Evolutionary conservation across 2,888 invertebrate genomes (phyloP).

Genomic region (Trilocha varians): DNA sequence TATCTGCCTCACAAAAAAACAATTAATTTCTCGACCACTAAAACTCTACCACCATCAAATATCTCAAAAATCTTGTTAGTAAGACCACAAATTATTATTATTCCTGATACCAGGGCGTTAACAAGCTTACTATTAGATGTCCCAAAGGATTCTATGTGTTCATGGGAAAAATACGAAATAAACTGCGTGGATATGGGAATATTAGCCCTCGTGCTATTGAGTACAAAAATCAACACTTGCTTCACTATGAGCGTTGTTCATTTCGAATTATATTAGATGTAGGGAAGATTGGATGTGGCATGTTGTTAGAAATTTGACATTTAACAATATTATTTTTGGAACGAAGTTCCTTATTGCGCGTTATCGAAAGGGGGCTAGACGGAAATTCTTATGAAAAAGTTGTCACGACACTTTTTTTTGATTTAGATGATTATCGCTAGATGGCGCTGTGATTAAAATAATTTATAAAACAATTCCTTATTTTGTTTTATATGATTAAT

Average conservation of each 20-base stretch:
- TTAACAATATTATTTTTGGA: no score
- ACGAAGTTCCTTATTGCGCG: no score
- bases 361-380: no score
- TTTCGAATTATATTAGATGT: constrained; percentile 24
- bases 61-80: constrained; percentile 3
- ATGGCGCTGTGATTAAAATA: no score
- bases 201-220: constrained; percentile 30
- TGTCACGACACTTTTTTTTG: no score
- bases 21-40: no score
- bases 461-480: no score
- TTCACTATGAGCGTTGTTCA: constrained; percentile 39
- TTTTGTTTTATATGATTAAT: no score
- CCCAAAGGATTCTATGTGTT: constrained; percentile 42
- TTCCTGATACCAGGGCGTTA: constrained; percentile 32
- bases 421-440: no score
- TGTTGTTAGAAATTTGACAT: not conserved
- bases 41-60: no score
- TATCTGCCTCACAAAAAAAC: no score
- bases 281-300: constrained; percentile 24
- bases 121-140: constrained; percentile 52
- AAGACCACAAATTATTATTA: constrained; percentile 4
- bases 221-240: constrained; percentile 68
- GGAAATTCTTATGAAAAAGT: no score
- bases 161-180: constrained; percentile 45
- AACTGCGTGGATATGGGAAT: constrained; percentile 19